Evolutionary conservation across 2,797 vertebrate species (phyloP).

Genomic region (Gymnodraco acuticeps): DNA sequence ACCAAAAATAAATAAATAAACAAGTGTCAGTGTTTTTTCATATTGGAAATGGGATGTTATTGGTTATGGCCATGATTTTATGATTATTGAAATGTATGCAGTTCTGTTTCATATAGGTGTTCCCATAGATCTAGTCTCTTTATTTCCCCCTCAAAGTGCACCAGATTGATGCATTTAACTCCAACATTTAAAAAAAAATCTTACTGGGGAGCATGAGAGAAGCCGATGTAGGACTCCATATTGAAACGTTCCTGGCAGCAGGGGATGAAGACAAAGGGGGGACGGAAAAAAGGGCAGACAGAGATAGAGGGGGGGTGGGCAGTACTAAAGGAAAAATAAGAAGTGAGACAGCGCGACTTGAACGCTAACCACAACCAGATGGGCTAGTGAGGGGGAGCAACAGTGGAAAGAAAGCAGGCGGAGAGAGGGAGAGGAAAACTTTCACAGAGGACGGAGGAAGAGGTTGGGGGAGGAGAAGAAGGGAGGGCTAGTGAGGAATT

Average conservation of each 20-base stretch:
- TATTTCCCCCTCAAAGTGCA: no score
- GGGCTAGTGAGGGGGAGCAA: conserved; percentile 59
- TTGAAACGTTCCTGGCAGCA: conserved; percentile 54
- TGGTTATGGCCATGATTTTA: no score
- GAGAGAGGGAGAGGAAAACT: conserved; percentile 56
- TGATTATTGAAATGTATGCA: no score
- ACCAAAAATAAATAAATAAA: no score
- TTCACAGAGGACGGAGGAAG: conserved; percentile 38
- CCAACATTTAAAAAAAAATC: no score
- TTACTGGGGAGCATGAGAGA: conserved; percentile 5
- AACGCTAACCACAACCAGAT: conserved; percentile 85
- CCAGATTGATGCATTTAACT: no score
- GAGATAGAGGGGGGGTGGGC: conserved; percentile 32
- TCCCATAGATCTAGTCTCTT: no score
- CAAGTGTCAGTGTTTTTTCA: no score
- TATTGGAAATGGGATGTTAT: no score
- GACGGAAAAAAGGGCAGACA: conserved; percentile 29
- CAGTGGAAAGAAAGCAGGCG: conserved; percentile 68
- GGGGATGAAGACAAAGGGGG: conserved; percentile 24
- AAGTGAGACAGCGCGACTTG: conserved; percentile 52
- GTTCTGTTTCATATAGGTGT: no score
- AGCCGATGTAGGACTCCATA: conserved; percentile 58
- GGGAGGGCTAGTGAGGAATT: conserved; percentile 69
- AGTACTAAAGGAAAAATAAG: conserved; percentile 32
- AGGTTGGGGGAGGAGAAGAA: conserved; percentile 34